A percentile compares a stretch with the other conserved stretches of the same genome.
Conservation (phyloP, 2,888 invertebrate genomes). For the Syritta pipiens region DNA sequence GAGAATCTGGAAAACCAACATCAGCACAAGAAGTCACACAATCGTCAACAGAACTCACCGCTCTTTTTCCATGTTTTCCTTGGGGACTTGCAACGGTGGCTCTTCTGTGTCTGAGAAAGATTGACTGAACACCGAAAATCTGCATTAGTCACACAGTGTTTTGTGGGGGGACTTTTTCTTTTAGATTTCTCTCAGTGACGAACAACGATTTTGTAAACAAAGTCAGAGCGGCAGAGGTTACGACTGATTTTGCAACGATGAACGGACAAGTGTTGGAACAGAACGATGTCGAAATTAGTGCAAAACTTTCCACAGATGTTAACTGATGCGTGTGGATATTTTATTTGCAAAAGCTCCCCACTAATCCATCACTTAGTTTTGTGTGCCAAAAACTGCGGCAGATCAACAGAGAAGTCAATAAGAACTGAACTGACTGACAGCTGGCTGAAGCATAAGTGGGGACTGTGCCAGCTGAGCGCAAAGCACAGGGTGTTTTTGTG, state of each 20-base stretch:
- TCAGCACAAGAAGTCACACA: background rate
- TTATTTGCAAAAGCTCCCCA: background rate
- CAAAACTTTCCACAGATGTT: background rate
- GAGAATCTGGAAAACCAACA: conserved; percentile 85
- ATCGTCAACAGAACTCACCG: conserved; percentile 13
- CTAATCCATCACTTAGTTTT: background rate
- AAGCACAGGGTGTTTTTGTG: no score
- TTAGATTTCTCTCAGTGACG: background rate
- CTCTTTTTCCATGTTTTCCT: conserved; percentile 45
- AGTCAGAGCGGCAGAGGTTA: background rate
- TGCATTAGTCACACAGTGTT: conserved; percentile 19
- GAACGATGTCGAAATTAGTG: no score
- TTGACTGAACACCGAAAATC: background rate
- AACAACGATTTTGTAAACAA: conserved; percentile 13
- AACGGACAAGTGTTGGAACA: no score
- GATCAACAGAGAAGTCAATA: no score
- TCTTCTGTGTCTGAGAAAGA: no score
- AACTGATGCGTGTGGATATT: background rate
- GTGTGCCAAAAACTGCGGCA: background rate
- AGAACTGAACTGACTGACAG: no score
- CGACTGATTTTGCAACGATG: background rate
- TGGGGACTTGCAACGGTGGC: no score
- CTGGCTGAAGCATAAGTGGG: no score
- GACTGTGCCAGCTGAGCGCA: no score
- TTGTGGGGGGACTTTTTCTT: conserved; percentile 7